phyloP scores from a whole-genome alignment of 2,797 vertebrate genomes.

The Coranthus polyacanthus region DNA sequence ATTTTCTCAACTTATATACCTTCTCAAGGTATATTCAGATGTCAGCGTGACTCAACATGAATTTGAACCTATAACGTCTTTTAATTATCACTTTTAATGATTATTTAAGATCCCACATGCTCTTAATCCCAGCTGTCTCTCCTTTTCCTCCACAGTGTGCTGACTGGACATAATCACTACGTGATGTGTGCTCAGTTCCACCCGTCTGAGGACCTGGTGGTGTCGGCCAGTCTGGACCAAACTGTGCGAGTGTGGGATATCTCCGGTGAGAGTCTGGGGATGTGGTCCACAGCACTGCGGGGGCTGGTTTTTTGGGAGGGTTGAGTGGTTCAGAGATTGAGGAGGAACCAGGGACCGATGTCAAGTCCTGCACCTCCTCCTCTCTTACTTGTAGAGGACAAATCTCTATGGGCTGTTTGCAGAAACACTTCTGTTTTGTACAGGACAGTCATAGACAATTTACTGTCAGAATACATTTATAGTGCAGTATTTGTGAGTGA shows the following conservation, averaged over 20 bases:
- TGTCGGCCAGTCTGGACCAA: constrained; percentile 97
- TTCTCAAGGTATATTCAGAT: too few relatives aligned
- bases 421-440: constrained; percentile 74
- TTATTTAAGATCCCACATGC: too few relatives aligned
- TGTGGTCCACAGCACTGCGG: constrained; percentile 52
- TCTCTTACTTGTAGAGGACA: constrained; percentile 71
- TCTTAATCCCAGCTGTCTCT: too few relatives aligned
- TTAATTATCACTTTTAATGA: too few relatives aligned
- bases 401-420: constrained; percentile 80
- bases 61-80: too few relatives aligned
- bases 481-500: constrained; percentile 16
- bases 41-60: too few relatives aligned
- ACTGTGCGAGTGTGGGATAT: constrained; percentile 99
- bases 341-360: constrained; percentile 38
- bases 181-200: constrained; percentile 99
- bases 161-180: constrained; percentile 98
- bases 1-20: too few relatives aligned
- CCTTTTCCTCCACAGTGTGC: constrained; percentile 82
- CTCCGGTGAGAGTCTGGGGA: constrained; percentile 91
- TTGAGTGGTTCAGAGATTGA: constrained; percentile 53
- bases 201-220: constrained; percentile 95
- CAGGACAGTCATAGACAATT: neutral
- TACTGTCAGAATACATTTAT: constrained; percentile 7
- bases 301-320: constrained; percentile 52
- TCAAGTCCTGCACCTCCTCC: constrained; percentile 41